phyloP scores from a whole-genome alignment of 2,888 invertebrate species.

The Anoncus sp. region DNA sequence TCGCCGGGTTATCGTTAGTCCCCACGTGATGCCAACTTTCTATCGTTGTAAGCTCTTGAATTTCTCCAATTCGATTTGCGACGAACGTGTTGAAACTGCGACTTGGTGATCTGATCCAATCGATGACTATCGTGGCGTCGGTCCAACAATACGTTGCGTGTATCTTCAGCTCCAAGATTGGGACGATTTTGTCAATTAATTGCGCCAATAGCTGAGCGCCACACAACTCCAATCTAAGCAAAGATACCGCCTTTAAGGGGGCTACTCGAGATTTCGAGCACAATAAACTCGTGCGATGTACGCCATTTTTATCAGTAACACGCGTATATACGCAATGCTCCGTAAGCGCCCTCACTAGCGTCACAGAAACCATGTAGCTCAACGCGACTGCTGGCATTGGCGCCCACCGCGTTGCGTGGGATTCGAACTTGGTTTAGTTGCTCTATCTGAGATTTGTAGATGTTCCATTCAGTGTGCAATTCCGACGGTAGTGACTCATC shows the following conservation, averaged over 20 bases:
- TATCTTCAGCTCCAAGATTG: constrained; percentile 18
- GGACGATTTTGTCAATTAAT: constrained; percentile 25
- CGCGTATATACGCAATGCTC: constrained; percentile 36
- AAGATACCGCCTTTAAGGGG: constrained; percentile 26
- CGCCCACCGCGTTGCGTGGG: constrained; percentile 7
- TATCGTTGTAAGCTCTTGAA: constrained; percentile 31
- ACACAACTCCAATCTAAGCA: constrained; percentile 46
- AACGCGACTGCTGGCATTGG: too few relatives aligned
- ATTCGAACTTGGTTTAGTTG: constrained; percentile 4
- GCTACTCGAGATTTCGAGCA: constrained; percentile 38
- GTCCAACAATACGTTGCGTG: constrained; percentile 28
- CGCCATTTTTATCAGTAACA: neutral
- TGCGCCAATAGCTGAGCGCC: constrained; percentile 41
- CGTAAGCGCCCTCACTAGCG: constrained; percentile 26
- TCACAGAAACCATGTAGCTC: constrained; percentile 32
- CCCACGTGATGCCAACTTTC: constrained; percentile 38
- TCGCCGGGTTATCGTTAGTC: constrained; percentile 39
- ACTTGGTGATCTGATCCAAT: constrained; percentile 37
- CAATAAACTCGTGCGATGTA: neutral
- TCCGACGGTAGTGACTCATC: neutral
- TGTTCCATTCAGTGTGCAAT: neutral
- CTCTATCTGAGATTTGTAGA: neutral
- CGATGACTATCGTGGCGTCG: constrained; percentile 34
- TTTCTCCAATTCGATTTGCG: constrained; percentile 41
- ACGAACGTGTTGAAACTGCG: constrained; percentile 39